A percentile compares a stretch with the other conserved stretches of the same genome.
Conservation (phyloP, 2,888 invertebrate species). For the Melieria picta region DNA sequence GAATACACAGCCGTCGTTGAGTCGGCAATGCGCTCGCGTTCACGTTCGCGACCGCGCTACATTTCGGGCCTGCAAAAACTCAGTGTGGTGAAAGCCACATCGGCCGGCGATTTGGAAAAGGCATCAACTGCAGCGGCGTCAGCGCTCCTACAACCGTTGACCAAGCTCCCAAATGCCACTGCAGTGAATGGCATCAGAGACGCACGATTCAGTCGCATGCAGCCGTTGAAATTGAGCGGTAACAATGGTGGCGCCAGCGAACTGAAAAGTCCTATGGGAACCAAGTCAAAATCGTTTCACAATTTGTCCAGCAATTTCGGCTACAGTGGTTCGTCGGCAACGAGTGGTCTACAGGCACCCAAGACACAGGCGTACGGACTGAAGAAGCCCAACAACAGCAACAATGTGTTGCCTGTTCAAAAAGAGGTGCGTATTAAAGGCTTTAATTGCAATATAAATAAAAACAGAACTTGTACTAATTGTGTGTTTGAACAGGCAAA, state of each 20-base stretch:
- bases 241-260: constrained; percentile 38
- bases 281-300: constrained; percentile 65
- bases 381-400: constrained; percentile 34
- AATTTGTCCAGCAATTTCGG: constrained; percentile 53
- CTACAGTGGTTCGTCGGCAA: constrained; percentile 18
- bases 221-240: constrained; percentile 18
- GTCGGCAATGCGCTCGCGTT: constrained; percentile 50
- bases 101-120: constrained; percentile 56
- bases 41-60: constrained; percentile 62
- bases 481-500: too few species aligned
- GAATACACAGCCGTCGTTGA: neutral
- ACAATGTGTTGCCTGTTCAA: too few species aligned
- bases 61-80: constrained; percentile 61
- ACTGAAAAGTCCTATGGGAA: constrained; percentile 64
- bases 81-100: constrained; percentile 59
- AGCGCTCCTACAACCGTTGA: constrained; percentile 21
- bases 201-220: constrained; percentile 36
- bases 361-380: constrained; percentile 35
- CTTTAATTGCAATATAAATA: too few species aligned
- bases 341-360: constrained; percentile 23
- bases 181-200: constrained; percentile 14
- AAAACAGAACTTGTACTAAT: too few species aligned
- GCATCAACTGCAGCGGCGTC: constrained; percentile 34
- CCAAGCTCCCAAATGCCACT: constrained; percentile 28
- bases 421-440: too few species aligned